These are phyloP conservation scores for Hydraecia micacea DNA, from an alignment of 2,888 invertebrate species.

Conservation along the genomic window DNA sequence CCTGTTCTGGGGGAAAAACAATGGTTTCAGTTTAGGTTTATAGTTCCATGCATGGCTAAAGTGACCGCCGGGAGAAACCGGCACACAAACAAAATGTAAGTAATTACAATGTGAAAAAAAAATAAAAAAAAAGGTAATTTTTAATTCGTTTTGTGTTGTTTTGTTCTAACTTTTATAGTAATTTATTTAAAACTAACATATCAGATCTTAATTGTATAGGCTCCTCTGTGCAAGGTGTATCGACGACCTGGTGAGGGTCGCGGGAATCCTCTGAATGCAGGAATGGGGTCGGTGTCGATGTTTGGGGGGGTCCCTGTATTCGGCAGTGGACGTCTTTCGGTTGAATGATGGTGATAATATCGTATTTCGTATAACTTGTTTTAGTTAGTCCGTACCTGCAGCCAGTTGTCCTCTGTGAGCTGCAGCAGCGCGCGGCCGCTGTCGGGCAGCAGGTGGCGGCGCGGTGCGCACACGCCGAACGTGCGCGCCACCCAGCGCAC, in stretches of 20 bases:
- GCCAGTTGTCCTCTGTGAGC: conserved; percentile 90
- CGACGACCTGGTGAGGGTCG: background rate
- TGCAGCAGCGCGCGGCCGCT: conserved; percentile 84
- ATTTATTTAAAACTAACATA: background rate
- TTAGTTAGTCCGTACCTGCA: conserved; percentile 71
- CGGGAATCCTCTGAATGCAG: too few species aligned
- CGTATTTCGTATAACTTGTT: too few species aligned
- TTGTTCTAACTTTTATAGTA: background rate
- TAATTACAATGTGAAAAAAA: background rate
- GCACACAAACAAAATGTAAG: background rate
- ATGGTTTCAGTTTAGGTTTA: background rate
- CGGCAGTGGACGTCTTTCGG: too few species aligned
- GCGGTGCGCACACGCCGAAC: conserved; percentile 86
- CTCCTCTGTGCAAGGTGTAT: too few species aligned
- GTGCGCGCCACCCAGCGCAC: conserved; percentile 88
- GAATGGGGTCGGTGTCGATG: background rate
- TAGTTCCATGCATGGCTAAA: background rate
- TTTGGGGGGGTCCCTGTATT: background rate
- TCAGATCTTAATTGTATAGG: too few species aligned
- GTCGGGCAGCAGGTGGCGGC: conserved; percentile 85
- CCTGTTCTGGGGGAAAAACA: background rate
- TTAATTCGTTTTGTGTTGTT: background rate
- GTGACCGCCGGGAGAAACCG: background rate
- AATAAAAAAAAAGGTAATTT: background rate
- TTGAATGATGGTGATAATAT: background rate